Conservation (phyloP, 2,888 invertebrate genomes). For the Pachydiplax longipennis region DNA sequence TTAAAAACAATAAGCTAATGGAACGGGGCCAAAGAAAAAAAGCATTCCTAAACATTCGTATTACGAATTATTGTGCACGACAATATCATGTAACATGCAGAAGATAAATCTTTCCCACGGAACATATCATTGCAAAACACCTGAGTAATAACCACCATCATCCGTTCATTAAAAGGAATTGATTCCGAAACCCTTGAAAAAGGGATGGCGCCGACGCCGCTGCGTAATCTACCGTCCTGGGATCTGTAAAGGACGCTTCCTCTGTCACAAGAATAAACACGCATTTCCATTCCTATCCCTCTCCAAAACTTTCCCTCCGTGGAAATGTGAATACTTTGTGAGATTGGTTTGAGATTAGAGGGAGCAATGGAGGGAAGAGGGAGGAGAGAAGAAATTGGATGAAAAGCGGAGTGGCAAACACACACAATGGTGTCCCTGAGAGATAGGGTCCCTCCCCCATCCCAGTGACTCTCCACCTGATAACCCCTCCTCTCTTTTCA, state of each 20-base stretch:
- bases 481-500: background rate
- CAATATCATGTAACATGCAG: too few relatives aligned
- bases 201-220: background rate
- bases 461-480: background rate
- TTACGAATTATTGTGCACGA: too few relatives aligned
- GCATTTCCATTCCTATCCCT: background rate
- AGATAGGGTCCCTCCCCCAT: background rate
- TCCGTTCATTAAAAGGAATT: background rate
- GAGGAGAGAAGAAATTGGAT: background rate
- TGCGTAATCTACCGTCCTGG: background rate
- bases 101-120: background rate
- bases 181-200: background rate
- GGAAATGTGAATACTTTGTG: background rate
- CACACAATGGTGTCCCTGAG: background rate
- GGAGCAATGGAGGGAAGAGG: background rate
- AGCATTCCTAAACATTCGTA: too few relatives aligned
- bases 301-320: background rate
- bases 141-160: too few relatives aligned
- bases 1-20: too few relatives aligned
- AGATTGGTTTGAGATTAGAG: slow-evolving; percentile 1
- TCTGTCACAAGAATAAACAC: background rate
- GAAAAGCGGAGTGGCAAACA: background rate
- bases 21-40: too few relatives aligned
- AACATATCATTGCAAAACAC: too few relatives aligned
- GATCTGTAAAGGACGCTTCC: background rate